Evolutionary conservation across 2,113 vertebrate genomes (phyloP).

Genomic region (Psophia crepitans): DNA sequence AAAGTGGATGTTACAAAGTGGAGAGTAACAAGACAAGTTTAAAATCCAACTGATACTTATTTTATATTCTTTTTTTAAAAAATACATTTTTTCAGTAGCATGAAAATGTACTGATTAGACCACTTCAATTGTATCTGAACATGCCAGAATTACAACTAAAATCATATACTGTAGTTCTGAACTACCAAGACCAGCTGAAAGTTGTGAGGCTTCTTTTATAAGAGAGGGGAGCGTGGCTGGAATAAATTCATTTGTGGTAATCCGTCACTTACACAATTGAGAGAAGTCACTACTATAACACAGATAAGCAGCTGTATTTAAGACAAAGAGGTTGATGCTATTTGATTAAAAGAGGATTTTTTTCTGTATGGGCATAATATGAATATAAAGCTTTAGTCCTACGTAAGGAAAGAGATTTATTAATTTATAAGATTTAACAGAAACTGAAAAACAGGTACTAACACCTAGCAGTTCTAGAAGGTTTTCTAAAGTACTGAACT

Average conservation of each 20-base stretch:
- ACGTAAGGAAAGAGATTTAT: constrained; percentile 16
- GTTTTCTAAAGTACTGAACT: background rate
- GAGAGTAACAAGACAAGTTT: background rate
- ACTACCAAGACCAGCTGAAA: background rate
- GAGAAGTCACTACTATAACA: background rate
- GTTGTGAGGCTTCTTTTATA: background rate
- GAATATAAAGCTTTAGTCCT: background rate
- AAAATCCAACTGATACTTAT: background rate
- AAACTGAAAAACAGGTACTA: background rate
- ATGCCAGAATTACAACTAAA: background rate
- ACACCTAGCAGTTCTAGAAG: background rate
- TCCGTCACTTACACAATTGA: too few species aligned
- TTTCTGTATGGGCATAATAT: background rate
- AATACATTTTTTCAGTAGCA: background rate
- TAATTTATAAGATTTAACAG: constrained; percentile 8
- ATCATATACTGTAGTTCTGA: background rate
- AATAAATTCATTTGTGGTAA: background rate
- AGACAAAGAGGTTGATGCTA: background rate
- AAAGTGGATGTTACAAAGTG: background rate
- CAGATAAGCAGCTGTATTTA: background rate
- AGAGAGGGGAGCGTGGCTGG: background rate
- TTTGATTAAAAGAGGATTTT: background rate
- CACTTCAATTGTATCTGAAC: background rate
- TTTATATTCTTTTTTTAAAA: background rate
- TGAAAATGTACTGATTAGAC: background rate